Percentiles rank a stretch among this genome's conserved stretches.
Conservation (phyloP, 2,797 vertebrate species). For the Phalloptychus januarius region DNA sequence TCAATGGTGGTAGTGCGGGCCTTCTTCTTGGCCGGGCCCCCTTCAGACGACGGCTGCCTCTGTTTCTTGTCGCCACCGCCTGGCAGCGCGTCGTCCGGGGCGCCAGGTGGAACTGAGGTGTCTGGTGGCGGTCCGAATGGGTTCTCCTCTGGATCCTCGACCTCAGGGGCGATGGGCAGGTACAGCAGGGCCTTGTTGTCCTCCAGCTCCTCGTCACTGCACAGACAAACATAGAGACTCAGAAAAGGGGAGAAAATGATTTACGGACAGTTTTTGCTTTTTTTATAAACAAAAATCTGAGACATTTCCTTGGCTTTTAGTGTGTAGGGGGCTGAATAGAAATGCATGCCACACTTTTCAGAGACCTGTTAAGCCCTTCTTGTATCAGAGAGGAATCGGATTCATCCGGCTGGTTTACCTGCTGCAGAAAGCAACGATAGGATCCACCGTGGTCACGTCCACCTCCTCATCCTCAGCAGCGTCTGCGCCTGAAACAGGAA, state of each 20-base stretch:
- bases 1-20: conserved; percentile 97
- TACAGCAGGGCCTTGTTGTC: conserved; percentile 95
- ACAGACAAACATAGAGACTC: conserved; percentile 10
- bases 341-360: not conserved
- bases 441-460: conserved; percentile 95
- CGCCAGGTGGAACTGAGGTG: conserved; percentile 78
- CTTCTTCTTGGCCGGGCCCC: conserved; percentile 94
- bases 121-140: conserved; percentile 95
- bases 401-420: conserved; percentile 79
- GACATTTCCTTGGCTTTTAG: not conserved
- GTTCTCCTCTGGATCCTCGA: conserved; percentile 97
- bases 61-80: conserved; percentile 89
- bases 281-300: too few relatives aligned
- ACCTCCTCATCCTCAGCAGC: conserved; percentile 98
- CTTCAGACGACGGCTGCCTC: conserved; percentile 88
- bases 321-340: not conserved
- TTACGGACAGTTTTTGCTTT: not conserved
- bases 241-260: not conserved
- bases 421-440: conserved; percentile 97
- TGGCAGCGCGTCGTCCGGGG: conserved; percentile 80
- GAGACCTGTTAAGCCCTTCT: not conserved
- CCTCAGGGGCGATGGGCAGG: conserved; percentile 95
- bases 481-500: conserved; percentile 85
- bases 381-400: not conserved
- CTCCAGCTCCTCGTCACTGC: conserved; percentile 95